Base-by-base conservation (phyloP, 1,140 invertebrate genomes). In the Piezodorus guildinii region DNA sequence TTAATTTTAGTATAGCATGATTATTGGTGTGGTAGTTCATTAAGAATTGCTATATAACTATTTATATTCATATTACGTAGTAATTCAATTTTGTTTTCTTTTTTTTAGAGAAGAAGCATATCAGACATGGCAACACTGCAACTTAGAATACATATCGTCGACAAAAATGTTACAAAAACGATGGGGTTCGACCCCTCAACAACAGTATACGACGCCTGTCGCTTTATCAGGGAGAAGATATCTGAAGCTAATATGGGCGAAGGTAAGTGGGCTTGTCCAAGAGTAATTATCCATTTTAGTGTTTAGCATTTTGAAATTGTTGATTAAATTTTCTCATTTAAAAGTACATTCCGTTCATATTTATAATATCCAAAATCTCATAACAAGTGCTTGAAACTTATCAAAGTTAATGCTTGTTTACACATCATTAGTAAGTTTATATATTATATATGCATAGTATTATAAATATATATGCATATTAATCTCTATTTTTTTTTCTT, bases 181-280 rank as follows among this genome's bases (percentile, higher is more conserved):
- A 96, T 99, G 80, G 92, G 97, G 77, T 98, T 99, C 76, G 91
- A 97, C 76, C 90, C 94, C 15, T 85, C 88, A 69, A 96, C 88
- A 56, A 86, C 87, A 59, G 91, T 98, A 43, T 95, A 91, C 77
- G 94, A 98, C 78, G 93, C 94, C 6, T 98, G 94, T 76, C 82
- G 86, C 73, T 85, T 96, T 69, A 96, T 99, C 70, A 78, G 93
- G 67, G 95, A 98, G 74, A 96, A 97, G 78, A 86, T 96, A 52
- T 80, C 87, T 6, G 94, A 96, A 74, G 87, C 87, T 17, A 90
- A 85, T 71, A 79, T 86, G 68, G 90, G 86, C 70, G 85, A 91
- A 80, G 83, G 90, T 93, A 77, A 84, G 27, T 30, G 27, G 27
- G 8, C 3, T 8, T 30, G 27, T 30, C 27, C 3, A 30, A 8